These are phyloP conservation scores for Amazona vittata DNA, from an alignment of 2,113 vertebrate genomes.

Conservation along the genomic window DNA sequence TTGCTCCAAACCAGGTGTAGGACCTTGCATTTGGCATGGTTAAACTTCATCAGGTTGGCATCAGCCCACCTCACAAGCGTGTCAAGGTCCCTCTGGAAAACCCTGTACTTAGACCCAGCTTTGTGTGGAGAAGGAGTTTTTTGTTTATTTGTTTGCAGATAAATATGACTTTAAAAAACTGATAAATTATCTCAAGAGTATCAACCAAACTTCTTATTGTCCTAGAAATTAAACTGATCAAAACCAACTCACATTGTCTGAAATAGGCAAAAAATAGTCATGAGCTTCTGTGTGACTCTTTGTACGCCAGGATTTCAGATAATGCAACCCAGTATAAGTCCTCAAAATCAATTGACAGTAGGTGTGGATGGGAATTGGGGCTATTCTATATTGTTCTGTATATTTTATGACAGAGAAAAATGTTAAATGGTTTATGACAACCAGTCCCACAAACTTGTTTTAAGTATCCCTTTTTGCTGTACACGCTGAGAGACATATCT, in stretches of 20 bases:
- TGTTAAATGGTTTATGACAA: background rate
- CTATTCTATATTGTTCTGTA: background rate
- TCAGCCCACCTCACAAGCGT: too few relatives aligned
- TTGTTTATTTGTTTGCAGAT: background rate
- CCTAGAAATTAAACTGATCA: background rate
- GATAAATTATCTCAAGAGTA: background rate
- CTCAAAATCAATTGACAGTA: background rate
- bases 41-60: too few relatives aligned
- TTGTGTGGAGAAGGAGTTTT: background rate
- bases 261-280: background rate
- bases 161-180: background rate
- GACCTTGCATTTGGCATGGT: too few relatives aligned
- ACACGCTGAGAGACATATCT: background rate
- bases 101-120: background rate
- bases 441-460: background rate
- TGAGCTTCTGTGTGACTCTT: background rate
- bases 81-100: too few relatives aligned
- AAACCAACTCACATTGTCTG: background rate
- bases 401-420: background rate
- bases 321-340: rapidly evolving
- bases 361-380: background rate
- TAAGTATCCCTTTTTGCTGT: background rate
- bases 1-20: too few relatives aligned
- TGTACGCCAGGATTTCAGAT: background rate
- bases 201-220: background rate